phyloP scores from a whole-genome alignment of 1,140 invertebrate species.

The Plutomurus gul region DNA sequence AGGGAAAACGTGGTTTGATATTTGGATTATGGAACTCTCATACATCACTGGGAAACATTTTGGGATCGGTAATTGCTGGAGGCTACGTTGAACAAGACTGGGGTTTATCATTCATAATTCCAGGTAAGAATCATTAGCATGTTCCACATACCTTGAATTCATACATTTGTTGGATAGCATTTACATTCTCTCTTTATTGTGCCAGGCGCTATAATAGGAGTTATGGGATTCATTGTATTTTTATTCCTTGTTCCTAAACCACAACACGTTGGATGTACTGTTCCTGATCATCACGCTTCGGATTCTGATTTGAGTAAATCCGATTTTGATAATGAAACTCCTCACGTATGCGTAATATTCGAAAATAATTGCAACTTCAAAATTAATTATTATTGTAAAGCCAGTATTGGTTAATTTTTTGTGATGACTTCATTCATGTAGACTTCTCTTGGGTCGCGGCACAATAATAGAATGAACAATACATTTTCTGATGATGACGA shows the following conservation, averaged over 20 bases:
- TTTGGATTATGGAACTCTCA: constrained; percentile 97
- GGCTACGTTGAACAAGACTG: constrained; percentile 78
- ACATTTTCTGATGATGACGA: constrained; percentile 21
- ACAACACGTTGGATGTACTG: constrained; percentile 68
- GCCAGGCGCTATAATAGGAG: constrained; percentile 82
- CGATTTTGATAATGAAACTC: neutral
- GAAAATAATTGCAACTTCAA: neutral
- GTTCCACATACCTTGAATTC: too few relatives aligned
- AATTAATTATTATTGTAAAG: neutral
- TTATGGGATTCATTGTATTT: constrained; percentile 78
- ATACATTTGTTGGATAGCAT: too few relatives aligned
- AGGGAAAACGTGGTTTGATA: constrained; percentile 82
- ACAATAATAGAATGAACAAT: neutral
- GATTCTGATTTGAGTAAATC: constrained; percentile 27
- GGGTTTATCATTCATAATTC: constrained; percentile 89
- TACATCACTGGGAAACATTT: constrained; percentile 92
- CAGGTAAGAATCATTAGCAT: too few relatives aligned
- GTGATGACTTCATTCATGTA: neutral
- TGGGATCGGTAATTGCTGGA: constrained; percentile 84
- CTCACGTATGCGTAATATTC: neutral
- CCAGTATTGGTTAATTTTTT: neutral
- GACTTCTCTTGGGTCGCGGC: neutral
- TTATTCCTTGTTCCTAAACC: constrained; percentile 83
- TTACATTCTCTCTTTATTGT: too few relatives aligned
- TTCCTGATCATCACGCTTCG: constrained; percentile 57